Evolutionary conservation across 2,888 invertebrate species (phyloP).

Genomic region (Synergus japonicus): DNA sequence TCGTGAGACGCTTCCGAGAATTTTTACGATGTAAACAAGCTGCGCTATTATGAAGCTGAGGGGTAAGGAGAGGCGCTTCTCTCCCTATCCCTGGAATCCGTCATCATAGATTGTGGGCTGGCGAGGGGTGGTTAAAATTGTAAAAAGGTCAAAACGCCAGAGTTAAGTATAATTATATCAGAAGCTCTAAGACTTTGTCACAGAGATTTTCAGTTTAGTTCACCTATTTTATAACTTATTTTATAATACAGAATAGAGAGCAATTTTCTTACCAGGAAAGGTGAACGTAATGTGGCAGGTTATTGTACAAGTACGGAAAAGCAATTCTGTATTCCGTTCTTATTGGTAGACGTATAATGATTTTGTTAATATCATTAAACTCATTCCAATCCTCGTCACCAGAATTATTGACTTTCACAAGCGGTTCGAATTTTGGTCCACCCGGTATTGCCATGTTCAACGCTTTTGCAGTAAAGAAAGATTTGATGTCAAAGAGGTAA

Average conservation of each 20-base stretch:
- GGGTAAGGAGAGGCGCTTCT: too few relatives aligned
- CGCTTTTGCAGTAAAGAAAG: conserved; percentile 99
- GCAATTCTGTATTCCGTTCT: conserved; percentile 99
- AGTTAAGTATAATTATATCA: too few relatives aligned
- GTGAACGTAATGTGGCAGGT: conserved; percentile 98
- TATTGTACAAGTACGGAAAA: conserved; percentile 99
- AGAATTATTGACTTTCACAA: conserved; percentile 98
- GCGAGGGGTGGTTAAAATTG: too few relatives aligned
- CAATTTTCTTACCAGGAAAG: conserved; percentile 91
- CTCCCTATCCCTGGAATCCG: too few relatives aligned
- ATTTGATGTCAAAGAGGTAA: conserved; percentile 99
- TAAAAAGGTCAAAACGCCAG: too few relatives aligned
- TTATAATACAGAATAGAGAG: background rate
- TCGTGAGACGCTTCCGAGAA: too few relatives aligned
- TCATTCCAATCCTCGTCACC: conserved; percentile 99
- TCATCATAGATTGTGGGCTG: too few relatives aligned
- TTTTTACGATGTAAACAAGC: too few relatives aligned
- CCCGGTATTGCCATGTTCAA: conserved; percentile 99
- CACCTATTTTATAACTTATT: too few relatives aligned
- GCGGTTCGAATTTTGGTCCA: conserved; percentile 99
- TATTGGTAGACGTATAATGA: conserved; percentile 98
- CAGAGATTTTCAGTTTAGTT: too few relatives aligned
- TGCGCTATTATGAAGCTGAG: too few relatives aligned
- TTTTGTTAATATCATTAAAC: conserved; percentile 99
- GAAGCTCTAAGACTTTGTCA: too few relatives aligned